These are phyloP conservation scores for Chionis minor DNA, from an alignment of 2,113 vertebrate species.

Conservation along the genomic window DNA sequence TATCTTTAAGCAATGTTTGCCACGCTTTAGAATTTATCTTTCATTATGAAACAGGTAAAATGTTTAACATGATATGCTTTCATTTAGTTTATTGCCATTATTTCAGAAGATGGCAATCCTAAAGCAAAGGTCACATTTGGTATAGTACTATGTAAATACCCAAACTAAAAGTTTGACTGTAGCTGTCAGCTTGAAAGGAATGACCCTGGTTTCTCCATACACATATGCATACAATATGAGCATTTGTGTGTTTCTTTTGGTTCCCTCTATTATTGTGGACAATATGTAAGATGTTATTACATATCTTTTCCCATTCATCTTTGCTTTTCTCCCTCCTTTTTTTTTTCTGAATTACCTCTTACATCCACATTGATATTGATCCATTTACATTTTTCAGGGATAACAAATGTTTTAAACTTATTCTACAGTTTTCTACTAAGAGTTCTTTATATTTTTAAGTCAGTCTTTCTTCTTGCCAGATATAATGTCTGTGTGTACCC, in stretches of 20 bases:
- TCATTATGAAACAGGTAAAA: background rate
- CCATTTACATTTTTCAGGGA: background rate
- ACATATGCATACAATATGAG: background rate
- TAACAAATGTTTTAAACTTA: background rate
- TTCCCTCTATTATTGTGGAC: background rate
- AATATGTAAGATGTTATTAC: background rate
- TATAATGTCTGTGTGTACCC: background rate
- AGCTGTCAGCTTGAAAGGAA: background rate
- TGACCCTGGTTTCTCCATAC: background rate
- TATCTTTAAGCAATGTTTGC: background rate
- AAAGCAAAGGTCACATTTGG: conserved; percentile 8
- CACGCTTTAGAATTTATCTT: conserved; percentile 23
- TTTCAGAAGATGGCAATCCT: background rate
- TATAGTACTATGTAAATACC: background rate
- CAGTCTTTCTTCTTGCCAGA: background rate
- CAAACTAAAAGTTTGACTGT: background rate
- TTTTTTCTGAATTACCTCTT: background rate
- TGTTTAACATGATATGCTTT: background rate
- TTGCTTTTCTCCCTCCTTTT: background rate
- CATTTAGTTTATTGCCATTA: background rate
- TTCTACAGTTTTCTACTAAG: background rate
- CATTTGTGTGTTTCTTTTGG: background rate
- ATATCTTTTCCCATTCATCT: background rate
- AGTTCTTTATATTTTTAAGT: background rate
- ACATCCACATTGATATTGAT: background rate